Evolutionary conservation across 2,888 invertebrate species (phyloP), one percentile per base, ranked within the genome.

Genomic region (Neoscelio sp.): DNA sequence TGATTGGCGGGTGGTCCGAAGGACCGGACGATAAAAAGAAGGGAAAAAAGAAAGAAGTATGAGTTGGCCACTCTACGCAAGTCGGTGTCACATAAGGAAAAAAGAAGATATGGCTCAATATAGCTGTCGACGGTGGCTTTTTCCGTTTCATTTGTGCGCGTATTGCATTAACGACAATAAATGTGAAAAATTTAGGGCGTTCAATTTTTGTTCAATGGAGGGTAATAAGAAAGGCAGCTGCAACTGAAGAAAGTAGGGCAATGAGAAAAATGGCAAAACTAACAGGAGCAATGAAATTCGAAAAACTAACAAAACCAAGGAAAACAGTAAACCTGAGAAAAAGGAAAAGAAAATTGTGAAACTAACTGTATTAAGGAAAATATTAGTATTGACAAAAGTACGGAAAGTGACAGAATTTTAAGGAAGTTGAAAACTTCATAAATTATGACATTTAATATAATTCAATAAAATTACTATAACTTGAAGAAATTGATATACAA

Each of bases 111-210:
- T 67, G 54, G 20, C 54, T 67, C 54, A 46, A 67, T 67, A 54
- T 67, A 54, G 67, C 23, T 46, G 54, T 67, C 52, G 52, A 17
- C 44, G 15, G 33, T 44, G 30, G 28, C 40, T 50, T 60, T 64
- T 70, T 70, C 58, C 50, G 70, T 58, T 60, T 70, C 70, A 70
- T 70, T 68, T 68, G 68, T 56, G 46, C 42, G 44, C 52, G 68
- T 58, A 52, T 52, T 38, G 58, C 56, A 68, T 68, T 58, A 68
- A 44, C 56, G 50, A 2, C n/a, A 26, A 20, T 46, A 64, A 48
- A 10, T 2, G 23, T 12, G 60, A 8, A 44, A n/a, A n/a, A n/a
- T n/a, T 33, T 52, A 8, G 28, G 50, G 5, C 33, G 20, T 40
- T 33, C 46, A 62, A 62, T 62, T 62, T 13, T 33, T 35, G 33